phyloP scores from a whole-genome alignment of 2,797 vertebrate species.

The Mus caroli region DNA sequence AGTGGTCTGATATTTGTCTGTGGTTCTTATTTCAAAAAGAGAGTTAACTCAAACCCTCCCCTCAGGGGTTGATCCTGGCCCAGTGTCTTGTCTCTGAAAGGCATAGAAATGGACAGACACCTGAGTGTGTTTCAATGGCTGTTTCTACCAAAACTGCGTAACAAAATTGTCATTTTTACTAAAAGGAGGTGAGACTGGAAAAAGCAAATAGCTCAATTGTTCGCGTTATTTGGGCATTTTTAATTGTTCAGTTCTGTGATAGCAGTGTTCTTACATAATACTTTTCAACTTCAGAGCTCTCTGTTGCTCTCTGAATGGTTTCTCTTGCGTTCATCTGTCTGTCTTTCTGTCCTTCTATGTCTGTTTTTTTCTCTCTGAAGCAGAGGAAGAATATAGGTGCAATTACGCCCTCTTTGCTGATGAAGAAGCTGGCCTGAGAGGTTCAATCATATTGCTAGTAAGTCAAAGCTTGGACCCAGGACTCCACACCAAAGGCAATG shows the following conservation, averaged over 20 bases:
- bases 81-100: not conserved
- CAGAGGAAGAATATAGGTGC: not conserved
- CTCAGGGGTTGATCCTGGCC: conserved; percentile 44
- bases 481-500: not conserved
- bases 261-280: not conserved
- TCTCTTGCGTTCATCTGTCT: not conserved
- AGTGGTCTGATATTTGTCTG: conserved; percentile 55
- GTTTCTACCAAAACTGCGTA: not conserved
- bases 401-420: not conserved
- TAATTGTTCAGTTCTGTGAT: not conserved
- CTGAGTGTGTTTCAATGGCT: not conserved
- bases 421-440: not conserved
- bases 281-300: not conserved
- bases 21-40: conserved; percentile 70
- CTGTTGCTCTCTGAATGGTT: not conserved
- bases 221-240: not conserved
- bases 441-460: not conserved
- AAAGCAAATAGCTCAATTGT: conserved; percentile 46
- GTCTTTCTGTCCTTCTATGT: not conserved
- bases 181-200: not conserved
- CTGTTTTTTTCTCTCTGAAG: not conserved
- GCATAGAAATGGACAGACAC: conserved; percentile 30
- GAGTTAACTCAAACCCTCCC: conserved; percentile 63
- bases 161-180: not conserved
- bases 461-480: not conserved